phyloP scores from a whole-genome alignment of 1,140 invertebrate species.

The Acromyrmex heyeri region DNA sequence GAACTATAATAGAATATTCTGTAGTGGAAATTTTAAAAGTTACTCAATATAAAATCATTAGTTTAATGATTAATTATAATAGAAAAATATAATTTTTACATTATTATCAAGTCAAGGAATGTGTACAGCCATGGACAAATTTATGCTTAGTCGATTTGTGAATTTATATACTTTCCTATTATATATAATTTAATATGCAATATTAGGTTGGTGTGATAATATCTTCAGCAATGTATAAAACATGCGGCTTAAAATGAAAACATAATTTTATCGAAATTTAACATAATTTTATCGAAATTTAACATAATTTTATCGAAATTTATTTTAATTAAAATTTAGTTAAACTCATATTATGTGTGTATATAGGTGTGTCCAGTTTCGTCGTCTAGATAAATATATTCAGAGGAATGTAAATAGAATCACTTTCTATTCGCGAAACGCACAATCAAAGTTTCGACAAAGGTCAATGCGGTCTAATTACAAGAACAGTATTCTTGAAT shows the following conservation, averaged over 20 bases:
- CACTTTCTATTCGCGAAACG: conserved; percentile 21
- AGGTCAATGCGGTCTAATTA: conserved; percentile 75
- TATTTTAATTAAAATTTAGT: background rate
- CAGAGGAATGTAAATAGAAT: conserved; percentile 30
- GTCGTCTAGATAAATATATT: background rate
- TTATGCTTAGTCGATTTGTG: background rate
- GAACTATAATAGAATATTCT: too few relatives aligned
- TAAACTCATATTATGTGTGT: background rate
- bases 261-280: conserved; percentile 6
- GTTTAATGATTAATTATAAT: too few relatives aligned
- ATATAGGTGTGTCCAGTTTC: background rate
- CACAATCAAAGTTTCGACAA: conserved; percentile 69
- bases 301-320: too few relatives aligned
- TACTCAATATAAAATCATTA: too few relatives aligned
- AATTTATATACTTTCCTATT: background rate
- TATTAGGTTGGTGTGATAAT: background rate
- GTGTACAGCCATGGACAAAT: background rate
- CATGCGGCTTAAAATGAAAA: background rate
- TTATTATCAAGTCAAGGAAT: too few relatives aligned
- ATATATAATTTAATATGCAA: background rate
- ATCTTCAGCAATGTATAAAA: background rate
- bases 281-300: too few relatives aligned
- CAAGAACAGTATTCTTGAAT: conserved; percentile 78
- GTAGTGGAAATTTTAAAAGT: too few relatives aligned
- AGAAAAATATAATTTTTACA: too few relatives aligned